Conservation (phyloP, 2,888 invertebrate species). For the Muscina levida region DNA sequence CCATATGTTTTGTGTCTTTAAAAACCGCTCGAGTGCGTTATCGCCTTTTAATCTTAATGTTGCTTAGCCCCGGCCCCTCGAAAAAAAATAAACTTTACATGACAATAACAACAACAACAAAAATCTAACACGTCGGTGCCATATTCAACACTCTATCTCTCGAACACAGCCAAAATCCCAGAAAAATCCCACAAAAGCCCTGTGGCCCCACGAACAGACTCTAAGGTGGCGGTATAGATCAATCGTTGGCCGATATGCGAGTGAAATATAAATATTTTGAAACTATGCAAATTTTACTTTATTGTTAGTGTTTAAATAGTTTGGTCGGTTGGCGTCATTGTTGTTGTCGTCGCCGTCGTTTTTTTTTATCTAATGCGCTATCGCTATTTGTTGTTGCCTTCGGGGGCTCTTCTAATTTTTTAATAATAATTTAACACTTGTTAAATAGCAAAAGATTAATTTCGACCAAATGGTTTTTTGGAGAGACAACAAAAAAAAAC, state of each 20-base stretch:
- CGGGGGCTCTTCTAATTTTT: conserved; percentile 37
- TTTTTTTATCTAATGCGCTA: background rate
- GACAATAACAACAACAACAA: conserved; percentile 61
- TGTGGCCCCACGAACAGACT: background rate
- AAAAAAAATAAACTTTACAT: conserved; percentile 52
- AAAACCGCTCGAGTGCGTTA: too few relatives aligned
- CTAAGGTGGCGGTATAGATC: background rate
- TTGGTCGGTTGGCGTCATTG: too few relatives aligned
- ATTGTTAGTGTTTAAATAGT: conserved; percentile 12
- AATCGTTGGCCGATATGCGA: conserved; percentile 1
- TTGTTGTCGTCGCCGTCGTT: background rate
- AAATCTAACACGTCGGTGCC: conserved; percentile 50
- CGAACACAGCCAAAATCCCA: background rate
- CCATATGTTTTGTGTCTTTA: too few relatives aligned
- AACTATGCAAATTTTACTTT: conserved; percentile 37
- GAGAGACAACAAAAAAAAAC: background rate
- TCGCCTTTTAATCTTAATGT: background rate
- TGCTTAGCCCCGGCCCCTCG: conserved; percentile 14
- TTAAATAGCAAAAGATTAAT: conserved; percentile 59
- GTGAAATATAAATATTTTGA: conserved; percentile 22
- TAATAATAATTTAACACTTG: conserved; percentile 62
- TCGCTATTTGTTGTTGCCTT: conserved; percentile 17
- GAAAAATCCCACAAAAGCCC: background rate
- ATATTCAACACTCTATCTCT: conserved; percentile 11
- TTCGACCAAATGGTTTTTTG: conserved; percentile 27